phyloP scores from a whole-genome alignment of 2,113 vertebrate species.

The Plestiodon gilberti region DNA sequence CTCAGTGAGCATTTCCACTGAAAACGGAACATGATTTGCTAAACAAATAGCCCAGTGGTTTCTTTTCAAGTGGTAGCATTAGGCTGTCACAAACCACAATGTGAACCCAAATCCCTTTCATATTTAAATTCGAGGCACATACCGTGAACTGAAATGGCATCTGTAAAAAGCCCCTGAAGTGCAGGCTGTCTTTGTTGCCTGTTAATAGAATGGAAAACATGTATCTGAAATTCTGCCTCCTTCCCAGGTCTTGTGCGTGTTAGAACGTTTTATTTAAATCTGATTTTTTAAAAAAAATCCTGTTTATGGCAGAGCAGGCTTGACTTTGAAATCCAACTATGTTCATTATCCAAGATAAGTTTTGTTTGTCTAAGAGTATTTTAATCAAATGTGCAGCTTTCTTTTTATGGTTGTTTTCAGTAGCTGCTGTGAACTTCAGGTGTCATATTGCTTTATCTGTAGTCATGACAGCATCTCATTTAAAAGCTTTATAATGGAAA shows the following conservation, averaged over 20 bases:
- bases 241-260: not conserved
- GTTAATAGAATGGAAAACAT: not conserved
- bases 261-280: not conserved
- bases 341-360: not conserved
- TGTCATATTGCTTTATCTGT: not conserved
- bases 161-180: not conserved
- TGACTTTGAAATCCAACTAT: not conserved
- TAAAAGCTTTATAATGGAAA: not conserved
- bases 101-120: not conserved
- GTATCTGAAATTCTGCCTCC: not conserved
- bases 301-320: fast-evolving
- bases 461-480: not conserved
- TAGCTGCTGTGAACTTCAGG: not conserved
- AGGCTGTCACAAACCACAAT: not conserved
- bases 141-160: not conserved
- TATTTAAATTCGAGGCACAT: fast-evolving
- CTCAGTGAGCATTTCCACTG: slow-evolving; percentile 23
- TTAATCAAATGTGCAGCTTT: not conserved
- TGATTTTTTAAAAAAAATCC: not conserved
- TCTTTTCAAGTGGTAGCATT: not conserved
- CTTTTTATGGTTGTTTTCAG: not conserved
- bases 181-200: slow-evolving; percentile 37
- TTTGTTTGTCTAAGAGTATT: not conserved
- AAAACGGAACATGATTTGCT: slow-evolving; percentile 39
- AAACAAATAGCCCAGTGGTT: slow-evolving; percentile 3